A percentile compares a stretch with the other conserved stretches of the same genome.
Evolutionary conservation across 2,888 invertebrate genomes (phyloP).

Genomic region (Saturnia pavonia): DNA sequence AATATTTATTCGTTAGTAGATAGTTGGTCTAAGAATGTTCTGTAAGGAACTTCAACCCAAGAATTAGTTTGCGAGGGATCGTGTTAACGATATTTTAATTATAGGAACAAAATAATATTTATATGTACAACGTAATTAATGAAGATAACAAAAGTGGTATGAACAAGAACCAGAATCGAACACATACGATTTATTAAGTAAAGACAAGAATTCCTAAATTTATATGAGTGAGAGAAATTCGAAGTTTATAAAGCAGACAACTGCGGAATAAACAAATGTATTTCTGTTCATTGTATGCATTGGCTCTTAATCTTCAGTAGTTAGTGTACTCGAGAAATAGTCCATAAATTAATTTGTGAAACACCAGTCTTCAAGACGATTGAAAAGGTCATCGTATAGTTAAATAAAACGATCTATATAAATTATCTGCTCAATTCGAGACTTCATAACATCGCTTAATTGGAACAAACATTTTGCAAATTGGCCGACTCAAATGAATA

Average conservation of each 20-base stretch:
- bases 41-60: conserved; percentile 26
- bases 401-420: conserved; percentile 43
- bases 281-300: conserved; percentile 12
- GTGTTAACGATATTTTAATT: conserved; percentile 27
- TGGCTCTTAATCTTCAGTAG: conserved; percentile 10
- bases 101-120: conserved; percentile 19
- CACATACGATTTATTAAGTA: not conserved
- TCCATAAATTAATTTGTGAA: conserved; percentile 13
- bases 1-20: conserved; percentile 18
- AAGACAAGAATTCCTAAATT: conserved; percentile 12
- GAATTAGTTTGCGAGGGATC: conserved; percentile 24
- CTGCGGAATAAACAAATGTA: conserved; percentile 6
- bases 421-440: conserved; percentile 44
- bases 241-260: not conserved
- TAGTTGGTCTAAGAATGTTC: conserved; percentile 15
- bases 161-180: conserved; percentile 25
- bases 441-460: conserved; percentile 59
- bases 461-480: conserved; percentile 60
- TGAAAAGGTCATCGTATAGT: conserved; percentile 32
- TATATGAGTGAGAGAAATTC: conserved; percentile 14
- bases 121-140: conserved; percentile 22
- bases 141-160: conserved; percentile 20
- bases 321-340: not conserved
- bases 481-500: conserved; percentile 54
- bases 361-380: conserved; percentile 18